Conservation (phyloP, 2,888 invertebrate genomes). For the Rhingia rostrata region DNA sequence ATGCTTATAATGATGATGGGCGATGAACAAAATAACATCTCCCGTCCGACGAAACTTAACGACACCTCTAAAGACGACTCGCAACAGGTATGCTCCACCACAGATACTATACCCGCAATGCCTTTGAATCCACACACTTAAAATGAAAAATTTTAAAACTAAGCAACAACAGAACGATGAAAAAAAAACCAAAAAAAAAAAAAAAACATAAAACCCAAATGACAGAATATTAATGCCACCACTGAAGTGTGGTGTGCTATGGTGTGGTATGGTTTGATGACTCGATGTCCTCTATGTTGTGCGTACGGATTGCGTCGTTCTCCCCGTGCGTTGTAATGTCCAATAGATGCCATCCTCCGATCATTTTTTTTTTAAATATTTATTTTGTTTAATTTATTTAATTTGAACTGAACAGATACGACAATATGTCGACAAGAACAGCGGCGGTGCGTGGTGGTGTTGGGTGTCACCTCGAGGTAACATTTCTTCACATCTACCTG, state of each 20-base stretch:
- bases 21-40: slow-evolving; percentile 63
- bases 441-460: slow-evolving; percentile 12
- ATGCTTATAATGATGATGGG: slow-evolving; percentile 63
- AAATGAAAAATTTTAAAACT: slow-evolving; percentile 64
- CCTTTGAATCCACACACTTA: slow-evolving; percentile 11
- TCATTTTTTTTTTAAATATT: slow-evolving; percentile 61
- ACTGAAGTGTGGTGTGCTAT: slow-evolving; percentile 8
- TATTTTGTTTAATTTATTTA: slow-evolving; percentile 69
- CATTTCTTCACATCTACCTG: slow-evolving; percentile 69
- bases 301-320: slow-evolving; percentile 29
- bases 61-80: slow-evolving; percentile 57
- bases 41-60: slow-evolving; percentile 63
- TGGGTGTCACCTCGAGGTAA: slow-evolving; percentile 65
- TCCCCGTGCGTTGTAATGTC: slow-evolving; percentile 28
- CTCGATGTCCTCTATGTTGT: slow-evolving; percentile 38
- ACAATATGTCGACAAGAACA: neutral
- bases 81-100: slow-evolving; percentile 46
- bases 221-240: slow-evolving; percentile 62
- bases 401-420: slow-evolving; percentile 52
- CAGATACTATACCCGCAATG: neutral
- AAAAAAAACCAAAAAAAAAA: slow-evolving; percentile 23
- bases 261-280: slow-evolving; percentile 17
- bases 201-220: slow-evolving; percentile 61
- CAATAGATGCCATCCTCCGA: slow-evolving; percentile 53
- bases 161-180: slow-evolving; percentile 41